Evolutionary conservation across 1,140 invertebrate species (phyloP), one percentile per base, ranked within the genome.

Genomic region (Drosophila pseudoananassae): DNA sequence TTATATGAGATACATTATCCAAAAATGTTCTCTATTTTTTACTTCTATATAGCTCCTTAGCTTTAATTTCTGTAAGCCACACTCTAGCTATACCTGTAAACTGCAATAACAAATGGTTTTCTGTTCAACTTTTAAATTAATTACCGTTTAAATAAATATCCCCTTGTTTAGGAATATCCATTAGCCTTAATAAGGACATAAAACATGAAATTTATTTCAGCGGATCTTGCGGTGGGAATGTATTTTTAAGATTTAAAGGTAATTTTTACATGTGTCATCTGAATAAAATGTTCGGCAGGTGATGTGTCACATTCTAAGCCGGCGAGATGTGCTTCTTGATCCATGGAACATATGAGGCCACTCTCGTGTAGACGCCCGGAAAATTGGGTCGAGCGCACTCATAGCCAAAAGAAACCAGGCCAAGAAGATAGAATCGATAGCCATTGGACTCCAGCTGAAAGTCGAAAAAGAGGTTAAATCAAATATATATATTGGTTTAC

Each of bases 361-460:
- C 91, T 76, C 94, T 93, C 0, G 95, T 95, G 58, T 96, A 96
- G 10, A 96, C 93, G 0, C 95, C 95, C 0, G 95, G 95, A 59
- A 93, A 95, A 65, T 94, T 93, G 1, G 94, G 93, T n/a, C 93
- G 85, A 2, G 94, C 95, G 73, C 95, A 96, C 3, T 95, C 95
- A 43, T 94, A 93, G 1, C 96, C 96, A 94, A 95, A 95, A 0
- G 94, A 95, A 17, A 95, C 94, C 2, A 95, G 91, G 15, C 94
- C 94, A 47, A 95, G 92, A 10, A 93, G 73, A 40, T 94, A 94
- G 78, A 91, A 95, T 17, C 77, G 61, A 65, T 89, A 92, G 15
- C 36, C 47, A 25, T 53, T 43, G 12, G 52, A 63, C 8, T 82
- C 72, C 45, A 87, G 43, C 88, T 92, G 33, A n/a, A 51, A 29